phyloP scores from a whole-genome alignment of 2,888 invertebrate species.

The Lycia hirtaria region DNA sequence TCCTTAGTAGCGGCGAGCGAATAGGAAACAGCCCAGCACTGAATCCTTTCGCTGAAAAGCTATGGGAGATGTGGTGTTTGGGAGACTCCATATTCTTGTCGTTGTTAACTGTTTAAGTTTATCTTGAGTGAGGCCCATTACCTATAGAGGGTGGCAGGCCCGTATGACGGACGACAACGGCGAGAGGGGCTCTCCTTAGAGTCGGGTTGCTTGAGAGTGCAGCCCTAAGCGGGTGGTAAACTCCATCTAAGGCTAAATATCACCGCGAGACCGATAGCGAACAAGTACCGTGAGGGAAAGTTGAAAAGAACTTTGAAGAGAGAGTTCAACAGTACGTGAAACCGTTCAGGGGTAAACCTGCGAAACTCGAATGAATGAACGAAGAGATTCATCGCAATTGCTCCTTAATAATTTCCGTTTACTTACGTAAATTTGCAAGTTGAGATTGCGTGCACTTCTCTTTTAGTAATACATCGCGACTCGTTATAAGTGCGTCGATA shows the following conservation, averaged over 20 bases:
- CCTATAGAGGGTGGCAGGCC: constrained; percentile 84
- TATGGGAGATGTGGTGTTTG: constrained; percentile 84
- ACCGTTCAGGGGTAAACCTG: constrained; percentile 84
- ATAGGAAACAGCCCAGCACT: constrained; percentile 87
- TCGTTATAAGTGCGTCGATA: constrained; percentile 77
- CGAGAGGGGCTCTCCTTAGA: constrained; percentile 58
- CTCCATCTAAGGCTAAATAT: constrained; percentile 86
- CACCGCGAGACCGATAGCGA: constrained; percentile 87
- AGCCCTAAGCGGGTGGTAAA: constrained; percentile 87
- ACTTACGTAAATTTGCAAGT: constrained; percentile 16
- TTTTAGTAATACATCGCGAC: constrained; percentile 83
- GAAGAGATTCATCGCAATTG: constrained; percentile 65
- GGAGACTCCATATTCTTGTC: constrained; percentile 68
- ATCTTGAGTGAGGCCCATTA: constrained; percentile 78
- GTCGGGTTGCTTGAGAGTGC: constrained; percentile 87
- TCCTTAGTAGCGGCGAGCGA: constrained; percentile 66
- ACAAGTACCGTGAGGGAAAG: constrained; percentile 90
- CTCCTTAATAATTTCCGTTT: neutral
- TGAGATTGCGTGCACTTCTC: constrained; percentile 56
- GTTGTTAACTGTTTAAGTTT: constrained; percentile 52
- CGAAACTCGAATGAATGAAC: constrained; percentile 82
- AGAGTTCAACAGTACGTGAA: constrained; percentile 81
- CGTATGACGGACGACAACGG: constrained; percentile 66
- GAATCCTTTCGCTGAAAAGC: constrained; percentile 72
- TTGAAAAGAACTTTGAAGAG: constrained; percentile 89